phyloP scores from a whole-genome alignment of 2,888 invertebrate species.

The Zygothrica quintamaculata region DNA sequence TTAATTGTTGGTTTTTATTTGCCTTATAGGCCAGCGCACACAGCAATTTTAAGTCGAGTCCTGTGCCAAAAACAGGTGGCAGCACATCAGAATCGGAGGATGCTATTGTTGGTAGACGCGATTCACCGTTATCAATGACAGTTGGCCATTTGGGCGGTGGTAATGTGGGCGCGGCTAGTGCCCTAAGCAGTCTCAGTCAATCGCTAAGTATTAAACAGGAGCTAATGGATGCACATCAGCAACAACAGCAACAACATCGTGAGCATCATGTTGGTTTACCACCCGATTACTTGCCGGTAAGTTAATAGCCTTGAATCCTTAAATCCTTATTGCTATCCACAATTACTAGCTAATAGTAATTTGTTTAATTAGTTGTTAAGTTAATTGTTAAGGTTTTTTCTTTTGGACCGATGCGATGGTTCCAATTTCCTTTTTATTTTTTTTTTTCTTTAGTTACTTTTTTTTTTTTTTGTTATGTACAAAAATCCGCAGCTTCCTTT shows the following conservation, averaged over 20 bases:
- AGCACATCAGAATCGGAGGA: conserved; percentile 86
- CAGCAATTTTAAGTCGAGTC: conserved; percentile 88
- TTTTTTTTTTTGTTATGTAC: conserved; percentile 28
- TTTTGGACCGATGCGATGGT: conserved; percentile 85
- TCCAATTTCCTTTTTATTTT: conserved; percentile 77
- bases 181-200: conserved; percentile 82
- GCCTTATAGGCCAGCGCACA: conserved; percentile 87
- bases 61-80: conserved; percentile 87
- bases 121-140: conserved; percentile 84
- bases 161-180: conserved; percentile 74
- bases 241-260: conserved; percentile 80
- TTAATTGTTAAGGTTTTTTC: conserved; percentile 85
- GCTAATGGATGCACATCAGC: conserved; percentile 84
- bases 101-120: conserved; percentile 80
- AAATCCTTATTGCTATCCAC: not conserved
- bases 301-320: conserved; percentile 41
- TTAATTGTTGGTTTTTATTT: too few relatives aligned
- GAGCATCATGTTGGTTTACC: conserved; percentile 83
- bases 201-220: conserved; percentile 85
- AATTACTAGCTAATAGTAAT: too few relatives aligned
- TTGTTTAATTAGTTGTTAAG: conserved; percentile 38
- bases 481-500: conserved; percentile 48
- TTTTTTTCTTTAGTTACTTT: too few relatives aligned
- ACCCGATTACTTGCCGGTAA: conserved; percentile 85
- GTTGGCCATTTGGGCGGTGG: conserved; percentile 82